phyloP scores from a whole-genome alignment of 2,113 vertebrate genomes.

The Rafetus swinhoei region DNA sequence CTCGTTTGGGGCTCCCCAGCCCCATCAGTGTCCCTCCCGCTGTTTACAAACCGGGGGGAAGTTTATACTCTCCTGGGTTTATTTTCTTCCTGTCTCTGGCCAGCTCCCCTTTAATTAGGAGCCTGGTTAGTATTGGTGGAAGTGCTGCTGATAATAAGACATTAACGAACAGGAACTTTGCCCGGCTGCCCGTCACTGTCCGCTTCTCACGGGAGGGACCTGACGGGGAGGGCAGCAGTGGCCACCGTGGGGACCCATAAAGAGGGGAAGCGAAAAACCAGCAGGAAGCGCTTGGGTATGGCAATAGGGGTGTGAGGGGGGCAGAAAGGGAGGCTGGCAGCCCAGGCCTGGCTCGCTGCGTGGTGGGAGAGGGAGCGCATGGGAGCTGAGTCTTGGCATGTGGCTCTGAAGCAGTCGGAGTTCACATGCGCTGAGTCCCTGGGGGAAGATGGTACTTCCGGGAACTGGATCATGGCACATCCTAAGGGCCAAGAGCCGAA shows the following conservation, averaged over 20 bases:
- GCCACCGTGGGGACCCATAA: neutral
- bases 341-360: neutral
- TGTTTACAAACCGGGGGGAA: neutral
- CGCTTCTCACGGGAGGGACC: neutral
- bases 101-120: neutral
- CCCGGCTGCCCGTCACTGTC: neutral
- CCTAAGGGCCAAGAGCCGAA: neutral
- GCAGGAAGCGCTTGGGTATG: neutral
- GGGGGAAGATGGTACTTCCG: neutral
- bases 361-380: neutral
- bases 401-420: neutral
- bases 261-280: neutral
- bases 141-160: neutral
- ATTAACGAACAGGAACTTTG: slow-evolving; percentile 10
- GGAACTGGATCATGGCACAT: neutral
- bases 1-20: neutral
- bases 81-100: slow-evolving; percentile 28
- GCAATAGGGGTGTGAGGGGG: neutral
- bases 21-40: neutral
- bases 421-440: neutral
- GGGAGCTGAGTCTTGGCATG: neutral
- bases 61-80: neutral
- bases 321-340: neutral
- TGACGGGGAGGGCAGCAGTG: neutral
- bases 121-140: neutral